Evolutionary conservation across 2,797 vertebrate genomes (phyloP).

Genomic region (Myiotriccus ornatus): DNA sequence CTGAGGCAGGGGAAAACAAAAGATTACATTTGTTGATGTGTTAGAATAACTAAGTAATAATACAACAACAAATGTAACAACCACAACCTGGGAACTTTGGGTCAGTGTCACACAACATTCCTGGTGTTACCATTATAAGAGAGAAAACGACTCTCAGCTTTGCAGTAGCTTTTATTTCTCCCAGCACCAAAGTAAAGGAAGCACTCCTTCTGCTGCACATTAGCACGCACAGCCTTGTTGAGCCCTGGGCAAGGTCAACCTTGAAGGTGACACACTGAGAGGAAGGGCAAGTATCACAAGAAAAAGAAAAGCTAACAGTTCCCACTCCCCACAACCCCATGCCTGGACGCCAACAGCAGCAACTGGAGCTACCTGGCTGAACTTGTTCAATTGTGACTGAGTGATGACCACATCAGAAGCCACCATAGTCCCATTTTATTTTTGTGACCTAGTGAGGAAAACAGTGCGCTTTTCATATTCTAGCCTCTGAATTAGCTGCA

Average conservation of each 20-base stretch:
- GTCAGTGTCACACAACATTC: background rate
- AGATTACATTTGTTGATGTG: background rate
- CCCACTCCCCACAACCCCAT: background rate
- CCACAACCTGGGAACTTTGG: background rate
- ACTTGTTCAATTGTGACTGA: background rate
- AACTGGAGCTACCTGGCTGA: background rate
- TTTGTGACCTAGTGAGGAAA: background rate
- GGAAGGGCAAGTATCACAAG: accelerated
- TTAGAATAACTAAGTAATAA: background rate
- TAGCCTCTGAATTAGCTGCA: background rate
- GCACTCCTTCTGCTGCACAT: accelerated
- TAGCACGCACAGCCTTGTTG: background rate
- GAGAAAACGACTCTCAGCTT: background rate
- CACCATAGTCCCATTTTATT: background rate
- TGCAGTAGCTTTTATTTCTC: background rate
- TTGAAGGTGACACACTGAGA: accelerated
- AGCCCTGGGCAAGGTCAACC: background rate
- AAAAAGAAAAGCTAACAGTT: background rate
- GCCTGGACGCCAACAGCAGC: background rate
- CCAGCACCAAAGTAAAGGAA: background rate
- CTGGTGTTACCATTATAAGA: background rate
- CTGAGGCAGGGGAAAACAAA: background rate
- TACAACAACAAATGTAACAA: background rate
- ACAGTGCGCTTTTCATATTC: background rate
- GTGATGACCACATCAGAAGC: background rate